Percentiles rank a stretch among this genome's conserved stretches.
Conservation (phyloP, 2,888 invertebrate species). For the Cepaea hortensis region DNA sequence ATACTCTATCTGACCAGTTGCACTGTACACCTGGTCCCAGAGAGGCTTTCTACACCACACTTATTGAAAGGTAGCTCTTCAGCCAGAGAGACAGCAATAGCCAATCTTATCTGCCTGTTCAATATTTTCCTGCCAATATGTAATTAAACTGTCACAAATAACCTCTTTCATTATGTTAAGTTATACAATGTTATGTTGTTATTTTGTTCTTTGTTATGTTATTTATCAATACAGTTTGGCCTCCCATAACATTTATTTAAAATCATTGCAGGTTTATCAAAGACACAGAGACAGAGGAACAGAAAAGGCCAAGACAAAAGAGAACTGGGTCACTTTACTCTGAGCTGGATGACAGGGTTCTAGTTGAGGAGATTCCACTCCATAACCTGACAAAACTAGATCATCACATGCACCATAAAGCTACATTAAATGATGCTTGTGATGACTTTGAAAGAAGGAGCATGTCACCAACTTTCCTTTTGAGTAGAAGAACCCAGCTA, state of each 20-base stretch:
- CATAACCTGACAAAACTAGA: conserved; percentile 64
- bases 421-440: neutral
- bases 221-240: no score
- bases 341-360: conserved; percentile 66
- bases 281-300: conserved; percentile 35
- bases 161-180: no score
- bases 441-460: neutral
- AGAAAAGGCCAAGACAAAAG: neutral
- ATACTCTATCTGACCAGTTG: no score
- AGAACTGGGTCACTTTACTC: conserved; percentile 60
- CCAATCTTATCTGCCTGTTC: no score
- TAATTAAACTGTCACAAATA: no score
- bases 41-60: no score
- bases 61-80: no score
- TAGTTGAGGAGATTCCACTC: conserved; percentile 67
- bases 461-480: neutral
- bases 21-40: no score
- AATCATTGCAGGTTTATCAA: conserved; percentile 10
- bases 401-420: conserved; percentile 36
- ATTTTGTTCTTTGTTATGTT: no score
- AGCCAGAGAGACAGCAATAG: no score
- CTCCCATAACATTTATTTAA: neutral
- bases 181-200: no score
- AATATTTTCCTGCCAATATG: no score
- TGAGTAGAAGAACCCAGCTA: neutral